Evolutionary conservation across 2,797 vertebrate genomes (phyloP).

Genomic region (Poecilia gillii): DNA sequence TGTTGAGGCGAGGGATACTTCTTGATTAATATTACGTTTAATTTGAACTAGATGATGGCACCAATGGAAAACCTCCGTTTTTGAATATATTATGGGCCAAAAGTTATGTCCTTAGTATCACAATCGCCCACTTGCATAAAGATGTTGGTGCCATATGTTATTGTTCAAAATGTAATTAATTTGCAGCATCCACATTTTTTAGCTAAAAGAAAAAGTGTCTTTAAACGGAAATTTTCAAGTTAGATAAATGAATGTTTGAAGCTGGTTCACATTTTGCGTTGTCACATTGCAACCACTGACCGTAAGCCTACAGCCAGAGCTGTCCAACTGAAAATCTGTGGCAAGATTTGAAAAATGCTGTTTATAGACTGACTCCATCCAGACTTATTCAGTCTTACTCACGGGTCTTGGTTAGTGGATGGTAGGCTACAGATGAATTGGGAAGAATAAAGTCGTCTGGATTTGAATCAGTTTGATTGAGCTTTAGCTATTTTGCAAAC

Average conservation of each 20-base stretch:
- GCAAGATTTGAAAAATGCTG: not conserved
- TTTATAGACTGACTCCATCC: not conserved
- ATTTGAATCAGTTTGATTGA: not conserved
- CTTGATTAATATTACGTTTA: constrained; percentile 4
- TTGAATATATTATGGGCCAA: not conserved
- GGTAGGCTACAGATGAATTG: not conserved
- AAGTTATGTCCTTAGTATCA: not conserved
- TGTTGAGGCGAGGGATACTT: constrained; percentile 9
- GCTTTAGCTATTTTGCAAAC: not conserved
- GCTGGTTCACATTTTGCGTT: not conserved
- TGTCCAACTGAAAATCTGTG: not conserved
- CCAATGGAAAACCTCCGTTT: not conserved
- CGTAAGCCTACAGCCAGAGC: not conserved
- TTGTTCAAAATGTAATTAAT: not conserved
- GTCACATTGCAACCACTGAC: not conserved
- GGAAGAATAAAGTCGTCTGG: not conserved
- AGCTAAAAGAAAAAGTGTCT: not conserved
- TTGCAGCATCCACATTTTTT: not conserved
- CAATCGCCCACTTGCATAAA: not conserved
- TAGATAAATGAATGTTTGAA: no score
- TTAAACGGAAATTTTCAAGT: no score
- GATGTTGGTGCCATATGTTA: not conserved
- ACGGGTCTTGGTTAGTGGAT: not conserved
- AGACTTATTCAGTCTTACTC: not conserved
- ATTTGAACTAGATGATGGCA: not conserved